Conservation (phyloP, 2,888 invertebrate species). For the Synergus gifuensis region DNA sequence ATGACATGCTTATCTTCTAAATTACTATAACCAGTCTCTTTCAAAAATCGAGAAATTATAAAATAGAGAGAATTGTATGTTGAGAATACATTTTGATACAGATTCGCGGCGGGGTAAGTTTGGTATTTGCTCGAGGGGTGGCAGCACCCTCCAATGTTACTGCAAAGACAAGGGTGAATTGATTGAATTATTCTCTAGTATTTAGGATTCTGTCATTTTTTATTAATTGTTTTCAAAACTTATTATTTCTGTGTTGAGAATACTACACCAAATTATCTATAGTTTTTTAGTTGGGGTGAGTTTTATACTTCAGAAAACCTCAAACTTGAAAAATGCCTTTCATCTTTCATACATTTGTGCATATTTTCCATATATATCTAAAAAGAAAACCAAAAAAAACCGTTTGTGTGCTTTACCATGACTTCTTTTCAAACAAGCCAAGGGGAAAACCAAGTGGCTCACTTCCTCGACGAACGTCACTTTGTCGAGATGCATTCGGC, state of each 20-base stretch:
- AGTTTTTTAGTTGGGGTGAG: too few species aligned
- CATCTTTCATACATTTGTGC: slow-evolving; percentile 34
- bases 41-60: too few species aligned
- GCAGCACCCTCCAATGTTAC: slow-evolving; percentile 69
- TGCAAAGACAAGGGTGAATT: slow-evolving; percentile 33
- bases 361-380: slow-evolving; percentile 38
- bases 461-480: slow-evolving; percentile 56
- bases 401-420: slow-evolving; percentile 19
- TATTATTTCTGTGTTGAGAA: too few species aligned
- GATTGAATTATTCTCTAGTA: neutral
- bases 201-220: neutral
- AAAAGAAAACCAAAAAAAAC: slow-evolving; percentile 47
- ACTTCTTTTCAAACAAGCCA: slow-evolving; percentile 43
- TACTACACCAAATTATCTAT: neutral
- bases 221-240: too few species aligned
- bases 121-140: slow-evolving; percentile 65
- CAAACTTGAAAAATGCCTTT: slow-evolving; percentile 42
- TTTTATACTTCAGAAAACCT: slow-evolving; percentile 19
- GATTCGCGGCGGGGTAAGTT: slow-evolving; percentile 61
- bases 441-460: slow-evolving; percentile 52
- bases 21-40: too few species aligned
- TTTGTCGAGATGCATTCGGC: slow-evolving; percentile 63
- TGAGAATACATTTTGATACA: slow-evolving; percentile 41
- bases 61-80: too few species aligned
- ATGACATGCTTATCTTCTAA: neutral